Evolutionary conservation across 2,888 invertebrate species (phyloP).

Genomic region (Phengaris arion): DNA sequence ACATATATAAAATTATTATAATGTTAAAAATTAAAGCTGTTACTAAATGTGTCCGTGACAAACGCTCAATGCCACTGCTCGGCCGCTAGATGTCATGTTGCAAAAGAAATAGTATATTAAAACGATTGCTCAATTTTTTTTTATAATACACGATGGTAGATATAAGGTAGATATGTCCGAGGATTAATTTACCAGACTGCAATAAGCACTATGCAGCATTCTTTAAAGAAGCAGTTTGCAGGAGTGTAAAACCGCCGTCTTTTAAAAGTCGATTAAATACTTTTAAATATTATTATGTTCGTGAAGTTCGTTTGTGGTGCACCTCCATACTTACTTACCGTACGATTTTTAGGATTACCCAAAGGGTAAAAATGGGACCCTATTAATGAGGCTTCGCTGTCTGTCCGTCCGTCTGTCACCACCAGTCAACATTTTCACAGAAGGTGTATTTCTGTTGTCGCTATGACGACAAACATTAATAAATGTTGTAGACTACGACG

Average conservation of each 20-base stretch:
- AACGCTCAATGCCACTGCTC: constrained; percentile 2
- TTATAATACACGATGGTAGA: neutral
- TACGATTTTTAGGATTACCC: no score
- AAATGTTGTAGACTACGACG: no score
- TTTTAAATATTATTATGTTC: no score
- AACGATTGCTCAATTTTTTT: constrained; percentile 6
- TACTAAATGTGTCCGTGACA: constrained; percentile 12
- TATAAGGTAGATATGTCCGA: neutral
- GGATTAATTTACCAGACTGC: neutral
- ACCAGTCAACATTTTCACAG: no score
- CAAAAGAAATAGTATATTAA: constrained; percentile 1
- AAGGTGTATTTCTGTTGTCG: no score
- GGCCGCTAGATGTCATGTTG: constrained; percentile 13
- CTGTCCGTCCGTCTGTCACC: no score
- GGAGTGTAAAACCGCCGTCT: neutral
- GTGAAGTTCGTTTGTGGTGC: no score
- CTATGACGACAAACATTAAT: no score
- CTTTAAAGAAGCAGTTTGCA: neutral
- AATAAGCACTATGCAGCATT: neutral
- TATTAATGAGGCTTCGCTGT: no score
- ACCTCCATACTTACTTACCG: no score
- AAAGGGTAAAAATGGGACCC: no score
- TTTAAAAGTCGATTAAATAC: neutral
- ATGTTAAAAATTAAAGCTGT: neutral
- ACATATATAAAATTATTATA: neutral